Evolutionary conservation across 2,888 invertebrate genomes (phyloP).

Genomic region (Cinara cedri): DNA sequence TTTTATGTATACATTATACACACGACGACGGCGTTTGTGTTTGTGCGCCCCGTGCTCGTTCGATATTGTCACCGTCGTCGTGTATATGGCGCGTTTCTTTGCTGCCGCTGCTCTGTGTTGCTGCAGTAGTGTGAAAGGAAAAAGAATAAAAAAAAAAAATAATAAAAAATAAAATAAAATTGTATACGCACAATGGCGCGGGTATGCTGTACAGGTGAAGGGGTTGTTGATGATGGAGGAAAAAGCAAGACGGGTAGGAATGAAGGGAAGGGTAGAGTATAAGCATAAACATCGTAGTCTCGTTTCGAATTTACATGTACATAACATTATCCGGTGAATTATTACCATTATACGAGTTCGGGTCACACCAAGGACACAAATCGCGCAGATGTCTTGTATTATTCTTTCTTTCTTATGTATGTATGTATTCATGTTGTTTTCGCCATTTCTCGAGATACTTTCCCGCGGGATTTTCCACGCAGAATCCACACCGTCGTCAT

Average conservation of each 20-base stretch:
- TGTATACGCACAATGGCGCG: not conserved
- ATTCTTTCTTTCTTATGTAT: not conserved
- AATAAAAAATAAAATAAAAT: not conserved
- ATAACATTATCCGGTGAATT: slow-evolving; percentile 49
- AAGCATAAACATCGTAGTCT: slow-evolving; percentile 18
- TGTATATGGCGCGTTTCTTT: not conserved
- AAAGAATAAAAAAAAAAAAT: slow-evolving; percentile 28
- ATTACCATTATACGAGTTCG: slow-evolving; percentile 43
- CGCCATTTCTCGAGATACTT: not conserved
- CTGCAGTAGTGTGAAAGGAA: not conserved
- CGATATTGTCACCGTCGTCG: slow-evolving; percentile 25
- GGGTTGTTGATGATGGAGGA: slow-evolving; percentile 23
- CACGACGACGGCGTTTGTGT: slow-evolving; percentile 16
- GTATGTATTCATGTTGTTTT: not conserved
- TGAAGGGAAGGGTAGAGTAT: not conserved
- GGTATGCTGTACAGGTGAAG: not conserved
- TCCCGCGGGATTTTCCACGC: not conserved
- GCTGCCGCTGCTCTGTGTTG: not conserved
- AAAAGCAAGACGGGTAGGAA: not conserved
- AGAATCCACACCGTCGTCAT: not conserved
- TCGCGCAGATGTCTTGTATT: slow-evolving; percentile 12
- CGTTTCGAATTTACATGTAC: slow-evolving; percentile 49
- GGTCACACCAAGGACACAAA: slow-evolving; percentile 50
- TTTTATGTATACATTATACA: slow-evolving; percentile 7
- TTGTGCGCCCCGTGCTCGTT: not conserved